Evolutionary conservation across 2,113 vertebrate species (phyloP).

Genomic region (Corythoichthys intestinalis): DNA sequence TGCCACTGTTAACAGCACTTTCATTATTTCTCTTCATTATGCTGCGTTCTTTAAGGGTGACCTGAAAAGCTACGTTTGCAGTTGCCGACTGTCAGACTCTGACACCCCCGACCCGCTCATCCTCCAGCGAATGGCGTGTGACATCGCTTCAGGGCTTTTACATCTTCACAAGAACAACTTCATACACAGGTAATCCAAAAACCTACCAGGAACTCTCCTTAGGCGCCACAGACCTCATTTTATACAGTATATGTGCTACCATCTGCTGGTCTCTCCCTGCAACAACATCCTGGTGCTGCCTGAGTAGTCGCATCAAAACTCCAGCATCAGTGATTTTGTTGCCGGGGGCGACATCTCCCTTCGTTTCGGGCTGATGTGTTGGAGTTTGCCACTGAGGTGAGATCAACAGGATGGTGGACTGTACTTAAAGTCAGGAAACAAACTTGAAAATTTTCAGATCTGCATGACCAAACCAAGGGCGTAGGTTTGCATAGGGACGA

Average conservation of each 20-base stretch:
- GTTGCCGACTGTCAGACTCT: conserved; percentile 80
- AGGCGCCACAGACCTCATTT: background rate
- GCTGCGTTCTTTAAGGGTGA: conserved; percentile 78
- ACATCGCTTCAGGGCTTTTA: conserved; percentile 87
- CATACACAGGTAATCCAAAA: conserved; percentile 82
- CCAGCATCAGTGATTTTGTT: conserved; percentile 99
- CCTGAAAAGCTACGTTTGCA: conserved; percentile 90
- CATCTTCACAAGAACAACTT: conserved; percentile 93
- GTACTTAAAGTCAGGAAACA: background rate
- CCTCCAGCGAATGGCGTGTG: conserved; percentile 91
- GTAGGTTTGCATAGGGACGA: no score
- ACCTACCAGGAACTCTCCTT: background rate
- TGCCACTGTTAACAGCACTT: no score
- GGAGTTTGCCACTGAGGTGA: conserved; percentile 39
- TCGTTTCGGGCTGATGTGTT: conserved; percentile 12
- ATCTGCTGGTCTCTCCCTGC: conserved; percentile 67
- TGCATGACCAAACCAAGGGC: no score
- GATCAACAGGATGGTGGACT: background rate
- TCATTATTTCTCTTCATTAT: no score
- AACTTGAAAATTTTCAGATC: no score
- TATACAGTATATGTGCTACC: background rate
- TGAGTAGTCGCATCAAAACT: conserved; percentile 83
- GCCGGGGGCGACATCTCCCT: conserved; percentile 77
- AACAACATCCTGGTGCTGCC: conserved; percentile 99
- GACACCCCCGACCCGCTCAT: conserved; percentile 84